Percentiles rank a stretch among this genome's conserved stretches.
These are phyloP conservation scores for Nymphicus hollandicus DNA, from an alignment of 2,113 vertebrate species.

Conservation along the genomic window DNA sequence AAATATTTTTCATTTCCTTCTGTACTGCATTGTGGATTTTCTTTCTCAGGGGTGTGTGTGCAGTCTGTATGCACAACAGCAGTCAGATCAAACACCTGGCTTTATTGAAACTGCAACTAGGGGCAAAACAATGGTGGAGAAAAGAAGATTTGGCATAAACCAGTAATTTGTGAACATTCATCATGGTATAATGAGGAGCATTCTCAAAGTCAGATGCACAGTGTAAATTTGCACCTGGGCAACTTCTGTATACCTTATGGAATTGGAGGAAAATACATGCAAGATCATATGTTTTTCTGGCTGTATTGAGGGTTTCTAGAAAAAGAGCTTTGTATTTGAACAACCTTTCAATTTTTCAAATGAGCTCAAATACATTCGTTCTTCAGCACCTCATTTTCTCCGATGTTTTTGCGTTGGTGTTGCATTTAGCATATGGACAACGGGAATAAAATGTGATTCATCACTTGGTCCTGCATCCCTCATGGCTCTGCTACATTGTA, in stretches of 20 bases:
- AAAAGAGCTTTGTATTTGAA: neutral
- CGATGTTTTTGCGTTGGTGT: neutral
- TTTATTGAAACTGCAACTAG: neutral
- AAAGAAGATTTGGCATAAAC: neutral
- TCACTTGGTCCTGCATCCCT: neutral
- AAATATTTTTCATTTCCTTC: neutral
- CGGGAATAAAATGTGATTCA: neutral
- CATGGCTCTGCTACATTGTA: neutral
- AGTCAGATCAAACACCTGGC: neutral
- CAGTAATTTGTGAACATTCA: neutral
- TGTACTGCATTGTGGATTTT: neutral
- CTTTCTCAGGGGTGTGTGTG: neutral
- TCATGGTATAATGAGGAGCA: neutral
- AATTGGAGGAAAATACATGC: neutral
- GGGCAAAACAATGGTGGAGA: neutral
- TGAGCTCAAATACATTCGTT: neutral
- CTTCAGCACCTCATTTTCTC: neutral
- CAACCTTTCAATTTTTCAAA: neutral
- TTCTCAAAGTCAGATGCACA: neutral
- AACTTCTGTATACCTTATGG: neutral
- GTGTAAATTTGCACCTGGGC: neutral
- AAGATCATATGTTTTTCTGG: neutral
- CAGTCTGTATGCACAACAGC: neutral
- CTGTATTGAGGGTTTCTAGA: neutral
- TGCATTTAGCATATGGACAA: neutral